Evolutionary conservation across 2,888 invertebrate genomes (phyloP).

Genomic region (Latheticus oryzae): DNA sequence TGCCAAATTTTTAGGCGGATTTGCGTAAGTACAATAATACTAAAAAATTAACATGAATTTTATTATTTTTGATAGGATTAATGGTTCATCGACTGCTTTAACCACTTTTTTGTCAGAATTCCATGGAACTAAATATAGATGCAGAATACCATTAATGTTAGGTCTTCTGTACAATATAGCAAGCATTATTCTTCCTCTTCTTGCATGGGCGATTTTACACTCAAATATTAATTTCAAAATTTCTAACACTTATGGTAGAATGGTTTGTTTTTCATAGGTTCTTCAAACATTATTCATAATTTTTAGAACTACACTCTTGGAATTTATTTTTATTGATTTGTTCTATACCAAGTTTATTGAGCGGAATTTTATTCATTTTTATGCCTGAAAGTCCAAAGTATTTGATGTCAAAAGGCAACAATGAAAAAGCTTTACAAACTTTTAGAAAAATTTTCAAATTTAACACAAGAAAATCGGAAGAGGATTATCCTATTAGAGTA

Average conservation of each 20-base stretch:
- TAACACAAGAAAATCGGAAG: slow-evolving; percentile 69
- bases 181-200: slow-evolving; percentile 71
- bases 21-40: slow-evolving; percentile 20
- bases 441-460: slow-evolving; percentile 72
- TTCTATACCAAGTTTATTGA: slow-evolving; percentile 72
- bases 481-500: slow-evolving; percentile 68
- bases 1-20: slow-evolving; percentile 70
- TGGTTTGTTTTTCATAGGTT: neutral
- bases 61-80: slow-evolving; percentile 67
- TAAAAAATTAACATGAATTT: neutral
- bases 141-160: slow-evolving; percentile 71
- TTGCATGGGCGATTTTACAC: slow-evolving; percentile 79
- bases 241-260: slow-evolving; percentile 51
- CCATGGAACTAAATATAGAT: slow-evolving; percentile 73
- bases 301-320: slow-evolving; percentile 69
- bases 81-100: slow-evolving; percentile 78
- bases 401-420: slow-evolving; percentile 74
- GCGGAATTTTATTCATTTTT: slow-evolving; percentile 70
- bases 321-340: slow-evolving; percentile 70
- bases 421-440: slow-evolving; percentile 72
- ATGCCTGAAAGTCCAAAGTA: slow-evolving; percentile 83
- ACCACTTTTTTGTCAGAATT: slow-evolving; percentile 78
- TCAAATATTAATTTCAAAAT: slow-evolving; percentile 67
- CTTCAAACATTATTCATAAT: slow-evolving; percentile 5
- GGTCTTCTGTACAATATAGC: slow-evolving; percentile 74